Percentiles rank a stretch among this genome's conserved stretches.
These are phyloP conservation scores for Acleris laterana DNA, from an alignment of 2,888 invertebrate species.

Conservation along the genomic window DNA sequence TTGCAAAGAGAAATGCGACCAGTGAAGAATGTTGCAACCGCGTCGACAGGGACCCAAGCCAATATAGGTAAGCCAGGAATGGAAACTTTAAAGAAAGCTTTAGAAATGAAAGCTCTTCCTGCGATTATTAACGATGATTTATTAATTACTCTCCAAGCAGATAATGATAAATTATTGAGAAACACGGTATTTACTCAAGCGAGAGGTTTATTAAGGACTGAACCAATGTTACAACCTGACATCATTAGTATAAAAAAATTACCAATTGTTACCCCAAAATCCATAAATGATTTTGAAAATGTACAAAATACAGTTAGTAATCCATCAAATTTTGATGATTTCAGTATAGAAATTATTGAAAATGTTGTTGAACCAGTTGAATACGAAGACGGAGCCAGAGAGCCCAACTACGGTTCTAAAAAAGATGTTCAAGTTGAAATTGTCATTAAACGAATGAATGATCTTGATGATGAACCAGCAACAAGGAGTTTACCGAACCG, in stretches of 20 bases:
- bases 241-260: slow-evolving; percentile 25
- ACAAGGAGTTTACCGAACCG: slow-evolving; percentile 28
- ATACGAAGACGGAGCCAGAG: background rate
- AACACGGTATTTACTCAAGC: slow-evolving; percentile 77
- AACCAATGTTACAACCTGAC: slow-evolving; percentile 46
- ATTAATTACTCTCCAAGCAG: slow-evolving; percentile 8
- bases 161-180: slow-evolving; percentile 63
- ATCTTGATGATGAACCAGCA: slow-evolving; percentile 29
- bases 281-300: background rate
- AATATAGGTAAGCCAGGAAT: slow-evolving; percentile 20
- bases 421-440: background rate
- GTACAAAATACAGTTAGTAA: background rate
- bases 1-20: slow-evolving; percentile 15
- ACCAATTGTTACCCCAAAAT: background rate
- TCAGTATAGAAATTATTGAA: background rate
- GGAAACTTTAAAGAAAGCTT: slow-evolving; percentile 25
- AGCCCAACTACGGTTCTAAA: background rate
- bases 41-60: slow-evolving; percentile 31
- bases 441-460: background rate
- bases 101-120: slow-evolving; percentile 22
- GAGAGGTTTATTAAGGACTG: slow-evolving; percentile 63
- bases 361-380: background rate
- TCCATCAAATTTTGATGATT: background rate
- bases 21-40: slow-evolving; percentile 17
- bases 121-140: slow-evolving; percentile 14